These are phyloP conservation scores for Diceros bicornis DNA, from an alignment of 2,797 vertebrate genomes.

Conservation along the genomic window DNA sequence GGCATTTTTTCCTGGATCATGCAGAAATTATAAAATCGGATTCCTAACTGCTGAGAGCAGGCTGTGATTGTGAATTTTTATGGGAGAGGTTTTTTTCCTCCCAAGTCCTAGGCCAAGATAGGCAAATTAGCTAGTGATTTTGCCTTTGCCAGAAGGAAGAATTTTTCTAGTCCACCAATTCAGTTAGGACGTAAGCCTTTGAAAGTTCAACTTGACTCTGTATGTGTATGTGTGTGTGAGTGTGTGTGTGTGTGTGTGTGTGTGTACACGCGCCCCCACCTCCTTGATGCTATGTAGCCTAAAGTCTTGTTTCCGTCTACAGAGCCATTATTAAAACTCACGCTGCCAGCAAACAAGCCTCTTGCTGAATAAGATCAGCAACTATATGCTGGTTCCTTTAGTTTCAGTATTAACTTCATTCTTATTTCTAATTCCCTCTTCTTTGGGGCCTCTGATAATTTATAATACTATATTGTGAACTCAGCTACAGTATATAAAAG, in stretches of 20 bases:
- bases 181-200: neutral
- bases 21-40: neutral
- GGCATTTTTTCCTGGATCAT: neutral
- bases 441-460: neutral
- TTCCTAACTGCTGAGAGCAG: neutral
- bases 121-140: neutral
- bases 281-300: neutral
- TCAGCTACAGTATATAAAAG: neutral
- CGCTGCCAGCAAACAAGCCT: neutral
- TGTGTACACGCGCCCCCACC: accelerated
- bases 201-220: neutral
- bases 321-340: neutral
- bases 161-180: neutral
- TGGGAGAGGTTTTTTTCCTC: neutral
- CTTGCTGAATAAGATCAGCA: neutral
- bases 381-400: neutral
- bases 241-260: accelerated
- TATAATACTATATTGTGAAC: neutral
- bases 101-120: neutral
- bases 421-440: neutral
- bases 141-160: neutral
- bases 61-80: neutral
- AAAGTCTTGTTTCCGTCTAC: neutral
- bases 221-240: neutral
- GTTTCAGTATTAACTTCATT: slow-evolving; percentile 1